Percentiles rank a stretch among this genome's conserved stretches.
Conservation (phyloP, 2,797 vertebrate genomes). For the Cossypha niveicapilla region DNA sequence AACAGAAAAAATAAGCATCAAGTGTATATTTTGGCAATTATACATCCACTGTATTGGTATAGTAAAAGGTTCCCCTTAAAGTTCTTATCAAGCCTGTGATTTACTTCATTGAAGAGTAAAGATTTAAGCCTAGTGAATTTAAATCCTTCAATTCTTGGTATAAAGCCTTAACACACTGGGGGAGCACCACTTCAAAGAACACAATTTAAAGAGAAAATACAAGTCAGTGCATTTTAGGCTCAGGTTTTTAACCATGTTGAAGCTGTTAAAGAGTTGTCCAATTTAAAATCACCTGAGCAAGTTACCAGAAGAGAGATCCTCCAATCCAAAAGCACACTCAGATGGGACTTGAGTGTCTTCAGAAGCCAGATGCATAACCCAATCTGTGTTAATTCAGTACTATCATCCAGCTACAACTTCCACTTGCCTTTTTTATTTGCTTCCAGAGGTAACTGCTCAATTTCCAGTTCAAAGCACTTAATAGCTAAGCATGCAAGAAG, state of each 20-base stretch:
- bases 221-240: not conserved
- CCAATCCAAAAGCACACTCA: not conserved
- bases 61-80: not conserved
- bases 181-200: not conserved
- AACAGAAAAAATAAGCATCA: not conserved
- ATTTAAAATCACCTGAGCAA: not conserved
- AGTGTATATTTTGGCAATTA: not conserved
- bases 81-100: not conserved
- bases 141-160: not conserved
- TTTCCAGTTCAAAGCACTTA: constrained; percentile 1
- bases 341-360: not conserved
- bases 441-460: constrained; percentile 15
- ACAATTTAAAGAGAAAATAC: not conserved
- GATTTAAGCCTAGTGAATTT: not conserved
- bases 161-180: not conserved
- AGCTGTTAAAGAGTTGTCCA: not conserved
- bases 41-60: not conserved
- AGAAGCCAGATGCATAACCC: not conserved
- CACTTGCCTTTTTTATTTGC: not conserved
- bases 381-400: not conserved
- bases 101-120: not conserved
- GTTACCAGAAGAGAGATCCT: not conserved
- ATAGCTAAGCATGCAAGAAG: not conserved
- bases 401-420: not conserved
- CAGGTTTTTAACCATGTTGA: not conserved